A percentile compares a stretch with the other conserved stretches of the same genome.
Conservation (phyloP, 2,113 vertebrate species). For the Cheilinus undulatus region DNA sequence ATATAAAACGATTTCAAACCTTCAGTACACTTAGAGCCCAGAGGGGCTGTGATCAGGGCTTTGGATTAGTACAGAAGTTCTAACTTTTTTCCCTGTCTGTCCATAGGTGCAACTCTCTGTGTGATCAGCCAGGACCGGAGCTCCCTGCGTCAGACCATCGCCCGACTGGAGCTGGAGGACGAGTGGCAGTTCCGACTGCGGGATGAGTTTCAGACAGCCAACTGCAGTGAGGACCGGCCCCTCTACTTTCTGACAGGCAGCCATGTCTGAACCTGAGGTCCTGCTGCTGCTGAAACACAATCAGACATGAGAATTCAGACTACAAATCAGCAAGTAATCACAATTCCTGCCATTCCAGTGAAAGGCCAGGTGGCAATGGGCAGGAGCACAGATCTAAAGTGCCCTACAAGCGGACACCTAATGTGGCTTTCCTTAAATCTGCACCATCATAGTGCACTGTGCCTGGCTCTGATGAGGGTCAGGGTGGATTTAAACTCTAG, state of each 20-base stretch:
- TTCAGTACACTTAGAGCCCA: too few species aligned
- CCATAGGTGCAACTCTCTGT: conserved; percentile 95
- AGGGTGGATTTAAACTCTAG: conserved; percentile 3
- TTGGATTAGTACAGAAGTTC: background rate
- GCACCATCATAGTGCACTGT: conserved; percentile 30
- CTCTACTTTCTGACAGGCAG: conserved; percentile 97
- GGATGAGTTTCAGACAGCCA: conserved; percentile 98
- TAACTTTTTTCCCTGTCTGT: background rate
- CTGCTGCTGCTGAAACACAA: conserved; percentile 24
- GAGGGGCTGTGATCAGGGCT: too few species aligned
- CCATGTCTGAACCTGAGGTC: conserved; percentile 84
- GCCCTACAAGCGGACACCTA: conserved; percentile 18
- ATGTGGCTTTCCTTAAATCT: conserved; percentile 12
- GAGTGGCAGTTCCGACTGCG: conserved; percentile 98
- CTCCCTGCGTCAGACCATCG: conserved; percentile 95
- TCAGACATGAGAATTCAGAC: conserved; percentile 27
- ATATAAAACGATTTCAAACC: too few species aligned
- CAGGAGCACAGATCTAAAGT: conserved; percentile 16
- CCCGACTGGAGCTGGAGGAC: conserved; percentile 94
- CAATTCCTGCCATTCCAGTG: conserved; percentile 15
- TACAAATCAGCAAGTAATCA: conserved; percentile 31
- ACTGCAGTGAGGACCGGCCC: conserved; percentile 94
- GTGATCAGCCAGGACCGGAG: conserved; percentile 98
- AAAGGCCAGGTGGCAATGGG: conserved; percentile 1
- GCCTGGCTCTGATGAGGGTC: conserved; percentile 29